phyloP scores from a whole-genome alignment of 2,113 vertebrate species.

The Epinephelus fuscoguttatus region DNA sequence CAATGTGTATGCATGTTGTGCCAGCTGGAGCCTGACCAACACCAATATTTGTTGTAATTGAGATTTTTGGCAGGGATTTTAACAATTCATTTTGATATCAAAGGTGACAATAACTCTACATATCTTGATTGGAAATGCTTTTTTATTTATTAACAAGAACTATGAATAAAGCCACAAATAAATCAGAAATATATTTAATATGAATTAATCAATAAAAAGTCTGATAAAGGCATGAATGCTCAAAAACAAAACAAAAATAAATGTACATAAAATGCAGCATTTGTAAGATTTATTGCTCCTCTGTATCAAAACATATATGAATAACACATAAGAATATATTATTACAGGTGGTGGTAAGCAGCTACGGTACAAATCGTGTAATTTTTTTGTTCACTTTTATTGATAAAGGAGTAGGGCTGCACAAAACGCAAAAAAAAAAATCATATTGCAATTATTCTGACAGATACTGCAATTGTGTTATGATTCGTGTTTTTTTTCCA shows the following conservation, averaged over 20 bases:
- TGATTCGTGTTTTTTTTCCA: too few relatives aligned
- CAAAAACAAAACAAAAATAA: background rate
- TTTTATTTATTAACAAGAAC: background rate
- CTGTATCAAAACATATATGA: background rate
- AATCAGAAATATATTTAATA: background rate
- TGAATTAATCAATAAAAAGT: too few relatives aligned
- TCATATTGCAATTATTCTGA: too few relatives aligned
- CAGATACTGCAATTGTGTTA: too few relatives aligned
- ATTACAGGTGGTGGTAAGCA: background rate
- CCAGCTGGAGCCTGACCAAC: background rate
- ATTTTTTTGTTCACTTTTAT: background rate
- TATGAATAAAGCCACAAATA: background rate
- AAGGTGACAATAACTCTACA: background rate
- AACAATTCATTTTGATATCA: background rate
- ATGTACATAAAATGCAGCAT: background rate
- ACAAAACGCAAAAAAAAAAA: too few relatives aligned
- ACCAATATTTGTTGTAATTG: background rate
- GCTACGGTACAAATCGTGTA: background rate
- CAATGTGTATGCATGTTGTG: too few relatives aligned
- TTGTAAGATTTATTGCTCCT: background rate
- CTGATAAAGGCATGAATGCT: too few relatives aligned
- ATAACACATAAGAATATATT: background rate
- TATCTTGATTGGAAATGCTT: background rate
- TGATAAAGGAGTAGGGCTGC: background rate
- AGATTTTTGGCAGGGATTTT: background rate